Evolutionary conservation across 2,888 invertebrate genomes (phyloP), one percentile per base, ranked within the genome.

Genomic region (Phyto melanocephala): DNA sequence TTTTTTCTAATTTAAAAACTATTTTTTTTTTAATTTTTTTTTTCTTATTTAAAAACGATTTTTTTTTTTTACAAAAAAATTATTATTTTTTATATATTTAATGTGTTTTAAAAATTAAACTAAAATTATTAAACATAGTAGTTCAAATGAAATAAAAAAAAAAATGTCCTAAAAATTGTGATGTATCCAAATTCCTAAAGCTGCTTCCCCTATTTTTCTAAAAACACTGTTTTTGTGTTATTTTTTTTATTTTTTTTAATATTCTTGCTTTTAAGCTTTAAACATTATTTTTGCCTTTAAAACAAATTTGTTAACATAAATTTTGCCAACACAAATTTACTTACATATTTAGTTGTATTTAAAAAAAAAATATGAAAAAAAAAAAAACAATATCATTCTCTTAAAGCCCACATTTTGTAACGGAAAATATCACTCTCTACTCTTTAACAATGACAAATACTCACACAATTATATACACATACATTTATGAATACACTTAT

Each of bases 121-220:
- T 74, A 58, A 77, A 72, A 50, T 72, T 56, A 45, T 76, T 40
- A 52, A 24, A 60, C 10, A 75, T 33, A 67, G 75, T 75, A 82
- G 79, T 75, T 82, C 52, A 75, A 82, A 79, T 71, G 60, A 76
- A 50, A 78, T 74, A 17, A 72, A 63, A 65, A 72, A 63, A 65
- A 56, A 63, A 79, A 65, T 82, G 70, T 75, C 78, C 75, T 79
- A 82, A 70, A 54, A 71, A 75, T 82, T 82, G 82, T 82, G 79
- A 82, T 82, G 79, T 42, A 65, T 17, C 2, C 52, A 76, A 45
- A 76, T 13, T 20, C 37, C 17, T 37, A 47, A 22, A 20, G 8
- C 47, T 33, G 22, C n/a, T 24, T n/a, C 28, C 7, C 15, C 40
- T 17, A 40, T 20, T 17, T 47, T 56, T 65, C 2, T 52, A 42